Evolutionary conservation across 2,113 vertebrate species (phyloP).

Genomic region (Bos taurus): DNA sequence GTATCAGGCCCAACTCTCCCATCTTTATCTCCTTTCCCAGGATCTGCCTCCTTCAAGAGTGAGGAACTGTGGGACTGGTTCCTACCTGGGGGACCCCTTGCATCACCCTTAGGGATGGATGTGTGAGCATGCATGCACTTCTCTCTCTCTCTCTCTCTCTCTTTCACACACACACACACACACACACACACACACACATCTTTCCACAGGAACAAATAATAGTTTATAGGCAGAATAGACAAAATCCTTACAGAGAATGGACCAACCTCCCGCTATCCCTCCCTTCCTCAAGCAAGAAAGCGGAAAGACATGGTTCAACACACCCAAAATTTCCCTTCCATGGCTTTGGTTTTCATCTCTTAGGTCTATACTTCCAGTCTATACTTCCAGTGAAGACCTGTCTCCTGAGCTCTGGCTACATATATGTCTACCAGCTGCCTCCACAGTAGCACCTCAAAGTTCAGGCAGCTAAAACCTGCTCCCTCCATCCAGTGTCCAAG

Average conservation of each 20-base stretch:
- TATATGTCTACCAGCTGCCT: background rate
- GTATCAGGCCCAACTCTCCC: background rate
- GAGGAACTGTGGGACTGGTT: background rate
- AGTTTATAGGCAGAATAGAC: background rate
- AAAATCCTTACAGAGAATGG: background rate
- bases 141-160: too few species aligned
- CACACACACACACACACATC: background rate
- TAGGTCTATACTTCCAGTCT: too few species aligned
- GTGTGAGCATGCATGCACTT: too few species aligned
- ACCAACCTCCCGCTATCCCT: rapidly evolving
- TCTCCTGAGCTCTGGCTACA: background rate
- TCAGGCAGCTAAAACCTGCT: background rate
- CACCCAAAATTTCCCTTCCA: background rate
- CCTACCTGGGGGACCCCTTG: background rate
- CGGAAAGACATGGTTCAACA: too few species aligned
- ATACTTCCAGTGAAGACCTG: background rate
- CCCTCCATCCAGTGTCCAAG: background rate
- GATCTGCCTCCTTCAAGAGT: background rate
- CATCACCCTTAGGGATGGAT: background rate
- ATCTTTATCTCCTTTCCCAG: background rate
- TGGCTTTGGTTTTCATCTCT: background rate
- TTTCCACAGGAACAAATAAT: background rate
- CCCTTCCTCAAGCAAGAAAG: background rate
- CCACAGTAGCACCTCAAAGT: background rate
- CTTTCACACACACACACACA: background rate